Base-by-base conservation (phyloP, 2,113 vertebrate species). In the Pygoscelis antarcticus region DNA sequence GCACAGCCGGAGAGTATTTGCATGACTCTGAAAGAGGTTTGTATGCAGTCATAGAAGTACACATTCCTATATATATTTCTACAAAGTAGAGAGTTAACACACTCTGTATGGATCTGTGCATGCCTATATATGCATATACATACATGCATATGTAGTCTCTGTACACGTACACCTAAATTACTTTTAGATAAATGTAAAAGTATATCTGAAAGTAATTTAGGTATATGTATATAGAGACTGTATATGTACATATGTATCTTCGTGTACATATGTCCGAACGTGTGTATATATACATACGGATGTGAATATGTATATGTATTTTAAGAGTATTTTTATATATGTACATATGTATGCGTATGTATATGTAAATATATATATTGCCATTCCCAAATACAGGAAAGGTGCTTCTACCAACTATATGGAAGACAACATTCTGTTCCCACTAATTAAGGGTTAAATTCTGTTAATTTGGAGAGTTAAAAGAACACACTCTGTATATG, bases 1-100 rank as follows among this genome's bases (percentile, higher is more conserved):
- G 16, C 60, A 4, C 2, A 17, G 47, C 69, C 34, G 2, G 11
- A 7, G 18, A 0, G 5, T 7, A 2, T 3, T 51, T 23, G 7
- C 13, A 2, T 19, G 9, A 2, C 27, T 32, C 14, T 3, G 2
- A 7, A 5, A 18, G 64, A 30, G 44, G 10, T 12, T 15, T 7
- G 34, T 8, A 1, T 30, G 23, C 52, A 1, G 44, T 16, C 54
- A 0, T 13, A 5, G 2, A 27, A 25, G 19, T 8, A 5, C 30
- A 3, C 16, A 1, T 22, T 7, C 57, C 1, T 3, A 4, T 1
- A 6, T 3, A 1, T 38, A 6, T 42, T 51, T 25, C 8, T 8
- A 18, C 4, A 27, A n/a, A 66, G 51, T 17, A 2, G 46, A 26
- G 40, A 14, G 44, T 42, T 60, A 34, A 8, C 32, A 2, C 32